Conservation (phyloP, 1,140 invertebrate species). For the Drosophila pallidifrons region DNA sequence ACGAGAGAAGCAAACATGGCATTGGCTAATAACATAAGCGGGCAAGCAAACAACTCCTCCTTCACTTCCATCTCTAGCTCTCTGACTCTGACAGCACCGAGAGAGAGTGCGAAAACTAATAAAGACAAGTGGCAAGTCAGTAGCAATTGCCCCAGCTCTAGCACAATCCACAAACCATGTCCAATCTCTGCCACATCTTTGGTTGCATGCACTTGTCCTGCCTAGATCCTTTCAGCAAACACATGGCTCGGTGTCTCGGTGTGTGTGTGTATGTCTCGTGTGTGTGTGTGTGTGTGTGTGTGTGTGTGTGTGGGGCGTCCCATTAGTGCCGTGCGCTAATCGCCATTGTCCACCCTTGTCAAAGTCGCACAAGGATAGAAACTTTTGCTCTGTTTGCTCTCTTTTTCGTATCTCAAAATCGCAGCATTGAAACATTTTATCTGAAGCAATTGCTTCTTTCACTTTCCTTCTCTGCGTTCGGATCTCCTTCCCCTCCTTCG, state of each 20-base stretch:
- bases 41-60: slow-evolving; percentile 62
- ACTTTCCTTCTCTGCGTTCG: neutral
- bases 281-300: neutral
- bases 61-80: neutral
- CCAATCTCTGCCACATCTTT: slow-evolving; percentile 48
- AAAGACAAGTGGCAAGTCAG: slow-evolving; percentile 81
- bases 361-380: slow-evolving; percentile 46
- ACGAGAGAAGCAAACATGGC: slow-evolving; percentile 62
- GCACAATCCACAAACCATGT: neutral
- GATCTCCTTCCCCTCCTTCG: neutral
- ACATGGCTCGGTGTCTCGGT: slow-evolving; percentile 57
- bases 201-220: slow-evolving; percentile 37
- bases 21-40: slow-evolving; percentile 81
- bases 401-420: slow-evolving; percentile 11
- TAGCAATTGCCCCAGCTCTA: slow-evolving; percentile 50
- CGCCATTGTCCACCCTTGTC: slow-evolving; percentile 82
- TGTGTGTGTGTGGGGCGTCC: slow-evolving; percentile 26
- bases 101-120: slow-evolving; percentile 73
- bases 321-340: slow-evolving; percentile 80
- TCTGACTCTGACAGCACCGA: slow-evolving; percentile 16
- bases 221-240: slow-evolving; percentile 71
- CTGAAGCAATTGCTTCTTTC: slow-evolving; percentile 21
- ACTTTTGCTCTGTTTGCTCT: slow-evolving; percentile 9
- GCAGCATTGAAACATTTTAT: slow-evolving; percentile 33
- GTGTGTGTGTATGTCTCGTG: neutral